Conservation (phyloP, 64 coral and sea anemone species). For the Pocillopora verrucosa region DNA sequence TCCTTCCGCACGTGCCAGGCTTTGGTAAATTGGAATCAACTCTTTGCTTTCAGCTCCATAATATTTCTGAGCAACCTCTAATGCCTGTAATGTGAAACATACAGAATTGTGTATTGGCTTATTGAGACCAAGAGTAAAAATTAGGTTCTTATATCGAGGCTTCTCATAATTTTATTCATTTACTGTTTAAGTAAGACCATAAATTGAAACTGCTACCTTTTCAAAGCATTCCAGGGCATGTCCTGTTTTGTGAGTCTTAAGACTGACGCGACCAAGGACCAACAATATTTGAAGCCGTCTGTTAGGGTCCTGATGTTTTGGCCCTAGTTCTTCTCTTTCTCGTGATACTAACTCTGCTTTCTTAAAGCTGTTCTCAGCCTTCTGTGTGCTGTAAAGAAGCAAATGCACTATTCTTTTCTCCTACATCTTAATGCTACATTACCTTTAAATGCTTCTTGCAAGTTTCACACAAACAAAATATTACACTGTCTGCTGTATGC, state of each 20-base stretch:
- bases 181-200: background rate
- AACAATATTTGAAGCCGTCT: conserved; percentile 68
- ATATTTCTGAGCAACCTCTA: conserved; percentile 53
- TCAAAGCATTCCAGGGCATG: conserved; percentile 84
- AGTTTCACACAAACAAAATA: background rate
- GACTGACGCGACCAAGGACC: conserved; percentile 64
- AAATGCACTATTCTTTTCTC: no score
- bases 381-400: conserved; percentile 51
- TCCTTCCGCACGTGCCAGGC: conserved; percentile 67
- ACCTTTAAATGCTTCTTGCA: background rate
- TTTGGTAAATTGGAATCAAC: conserved; percentile 78
- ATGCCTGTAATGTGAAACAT: conserved; percentile 24
- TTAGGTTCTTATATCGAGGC: background rate
- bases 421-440: no score
- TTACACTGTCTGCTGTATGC: no score
- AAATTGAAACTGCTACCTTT: conserved; percentile 48
- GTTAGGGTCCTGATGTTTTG: conserved; percentile 31
- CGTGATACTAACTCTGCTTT: conserved; percentile 86
- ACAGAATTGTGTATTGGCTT: background rate
- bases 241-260: conserved; percentile 70
- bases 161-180: background rate
- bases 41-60: conserved; percentile 60
- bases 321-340: conserved; percentile 63
- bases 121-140: no score
- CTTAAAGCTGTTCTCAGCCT: conserved; percentile 82